phyloP scores from a whole-genome alignment of 2,113 vertebrate species.

The Antidorcas marsupialis region DNA sequence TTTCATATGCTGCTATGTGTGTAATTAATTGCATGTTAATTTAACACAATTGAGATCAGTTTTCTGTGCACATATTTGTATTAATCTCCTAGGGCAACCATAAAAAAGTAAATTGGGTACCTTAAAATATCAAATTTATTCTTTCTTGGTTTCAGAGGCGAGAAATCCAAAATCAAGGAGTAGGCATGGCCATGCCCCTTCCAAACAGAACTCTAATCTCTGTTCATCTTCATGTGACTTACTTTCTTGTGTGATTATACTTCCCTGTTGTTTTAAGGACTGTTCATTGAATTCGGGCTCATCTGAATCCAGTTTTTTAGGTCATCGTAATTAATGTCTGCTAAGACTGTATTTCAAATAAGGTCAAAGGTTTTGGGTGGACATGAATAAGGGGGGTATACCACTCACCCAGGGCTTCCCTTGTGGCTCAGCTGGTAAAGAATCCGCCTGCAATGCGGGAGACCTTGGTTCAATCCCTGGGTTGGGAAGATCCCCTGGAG shows the following conservation, averaged over 20 bases:
- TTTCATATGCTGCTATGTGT: neutral
- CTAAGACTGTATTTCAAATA: neutral
- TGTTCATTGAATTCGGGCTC: neutral
- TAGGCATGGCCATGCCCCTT: neutral
- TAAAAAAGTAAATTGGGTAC: neutral
- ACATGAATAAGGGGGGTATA: neutral
- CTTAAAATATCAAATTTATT: neutral
- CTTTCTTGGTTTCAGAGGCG: neutral
- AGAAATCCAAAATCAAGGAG: neutral
- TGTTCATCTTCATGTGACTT: neutral
- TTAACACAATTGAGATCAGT: neutral
- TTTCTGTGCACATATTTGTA: neutral
- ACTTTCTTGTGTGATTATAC: neutral
- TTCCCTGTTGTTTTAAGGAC: neutral
- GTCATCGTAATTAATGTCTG: neutral
- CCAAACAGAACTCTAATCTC: neutral
- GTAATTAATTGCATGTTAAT: neutral
- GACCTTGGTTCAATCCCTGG: neutral
- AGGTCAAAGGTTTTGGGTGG: neutral
- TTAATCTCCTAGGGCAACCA: neutral
- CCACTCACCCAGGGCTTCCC: neutral
- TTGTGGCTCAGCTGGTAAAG: neutral
- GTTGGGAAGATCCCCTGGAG: neutral
- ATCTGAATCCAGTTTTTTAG: neutral
- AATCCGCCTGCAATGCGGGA: rapidly evolving